Percentiles rank a stretch among this genome's conserved stretches.
These are phyloP conservation scores for Trichogramma dendrolimi DNA, from an alignment of 2,888 invertebrate species.

Conservation along the genomic window DNA sequence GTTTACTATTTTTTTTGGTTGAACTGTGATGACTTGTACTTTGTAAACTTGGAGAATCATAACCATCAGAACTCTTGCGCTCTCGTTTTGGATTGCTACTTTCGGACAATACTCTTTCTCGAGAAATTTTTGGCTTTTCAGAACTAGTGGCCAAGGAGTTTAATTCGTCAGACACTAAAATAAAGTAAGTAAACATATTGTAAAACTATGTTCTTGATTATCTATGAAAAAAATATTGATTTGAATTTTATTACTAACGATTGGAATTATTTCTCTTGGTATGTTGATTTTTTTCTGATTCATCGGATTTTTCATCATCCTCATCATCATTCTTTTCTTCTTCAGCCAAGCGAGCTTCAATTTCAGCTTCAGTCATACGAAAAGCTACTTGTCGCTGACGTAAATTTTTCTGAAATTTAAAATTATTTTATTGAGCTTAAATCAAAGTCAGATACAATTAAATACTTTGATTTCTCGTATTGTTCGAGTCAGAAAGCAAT, in stretches of 20 bases:
- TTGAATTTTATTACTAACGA: not conserved
- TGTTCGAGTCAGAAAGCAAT: too few species aligned
- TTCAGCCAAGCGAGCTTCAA: conserved; percentile 65
- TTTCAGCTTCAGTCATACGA: conserved; percentile 71
- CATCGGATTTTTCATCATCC: conserved; percentile 27
- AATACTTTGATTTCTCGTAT: too few species aligned
- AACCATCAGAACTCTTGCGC: conserved; percentile 7
- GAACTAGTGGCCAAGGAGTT: not conserved
- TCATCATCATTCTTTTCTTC: conserved; percentile 55
- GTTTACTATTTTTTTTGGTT: conserved; percentile 14
- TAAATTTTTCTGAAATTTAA: conserved; percentile 57
- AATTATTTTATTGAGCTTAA: not conserved
- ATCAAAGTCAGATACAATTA: too few species aligned
- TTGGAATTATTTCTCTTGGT: not conserved
- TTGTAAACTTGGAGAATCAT: conserved; percentile 22
- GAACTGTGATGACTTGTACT: conserved; percentile 12
- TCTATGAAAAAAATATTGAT: conserved; percentile 13
- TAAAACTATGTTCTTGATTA: not conserved
- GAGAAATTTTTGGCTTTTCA: conserved; percentile 3
- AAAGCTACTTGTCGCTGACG: conserved; percentile 65
- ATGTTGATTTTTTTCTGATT: conserved; percentile 7
- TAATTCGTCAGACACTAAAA: not conserved
- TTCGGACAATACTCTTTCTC: not conserved
- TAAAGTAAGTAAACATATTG: not conserved
- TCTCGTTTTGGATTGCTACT: not conserved